Evolutionary conservation across 92 coral and sea anemone species (phyloP), one percentile per base, ranked within the genome.

Genomic region (Phenganax subtilis): DNA sequence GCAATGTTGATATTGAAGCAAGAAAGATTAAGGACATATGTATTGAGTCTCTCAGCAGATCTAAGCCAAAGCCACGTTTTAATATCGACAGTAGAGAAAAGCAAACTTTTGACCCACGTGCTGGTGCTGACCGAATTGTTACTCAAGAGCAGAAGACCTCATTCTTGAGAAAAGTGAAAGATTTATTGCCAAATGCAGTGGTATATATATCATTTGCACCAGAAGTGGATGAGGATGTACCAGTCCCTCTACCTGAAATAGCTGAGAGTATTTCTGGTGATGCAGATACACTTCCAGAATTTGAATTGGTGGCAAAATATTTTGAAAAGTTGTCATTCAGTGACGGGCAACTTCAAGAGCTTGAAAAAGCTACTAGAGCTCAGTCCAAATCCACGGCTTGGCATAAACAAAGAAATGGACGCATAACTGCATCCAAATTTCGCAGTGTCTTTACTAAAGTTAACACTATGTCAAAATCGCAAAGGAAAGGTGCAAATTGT

Each of bases 51-150:
- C 25, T 0, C 25, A 20, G 25, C 25, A 20, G 25, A 20, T 20
- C 25, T 20, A 20, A 81, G 66, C 88, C 79, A 29, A 52, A 20
- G 12, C 82, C 87, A 20, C 37, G 53, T 44, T 84, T 61, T 77
- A 16, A 81, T 6, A 63, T 80, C 54, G 81, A 78, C 81, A 64
- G 75, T 31, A 25, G 1, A 12, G 15, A 14, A 60, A 55, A 81
- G 27, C 67, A 87, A 44, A 81, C 80, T 8, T 87, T 87, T 77
- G 90, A 87, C 78, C 85, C 87, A 31, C 15, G 87, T 61, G 7
- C 67, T 61, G 25, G 67, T 61, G 67, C 67, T 12, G 67, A 75
- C 57, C 54, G 72, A 25, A 12, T 1, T 57, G 83, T 84, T 10
- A 51, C 77, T 17, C 63, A 80, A 12, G 84, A 72, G 44, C 12